These are phyloP conservation scores for Nyctalus aviator DNA, from an alignment of 2,797 vertebrate genomes.

Conservation along the genomic window DNA sequence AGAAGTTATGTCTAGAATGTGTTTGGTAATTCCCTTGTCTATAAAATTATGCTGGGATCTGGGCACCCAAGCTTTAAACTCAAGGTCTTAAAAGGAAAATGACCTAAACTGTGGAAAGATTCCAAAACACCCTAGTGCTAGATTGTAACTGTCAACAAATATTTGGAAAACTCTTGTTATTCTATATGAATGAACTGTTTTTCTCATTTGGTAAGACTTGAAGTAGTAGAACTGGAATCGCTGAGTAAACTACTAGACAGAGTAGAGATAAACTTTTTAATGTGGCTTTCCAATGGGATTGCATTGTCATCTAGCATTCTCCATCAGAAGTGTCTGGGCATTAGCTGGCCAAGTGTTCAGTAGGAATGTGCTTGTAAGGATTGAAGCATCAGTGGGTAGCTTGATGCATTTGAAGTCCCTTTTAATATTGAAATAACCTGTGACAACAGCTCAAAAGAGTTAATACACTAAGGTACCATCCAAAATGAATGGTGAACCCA, in stretches of 20 bases:
- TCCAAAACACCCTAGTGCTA: neutral
- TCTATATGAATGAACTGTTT: neutral
- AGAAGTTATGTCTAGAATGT: conserved; percentile 33
- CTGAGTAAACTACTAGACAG: neutral
- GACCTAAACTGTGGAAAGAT: conserved; percentile 2
- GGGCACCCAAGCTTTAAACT: neutral
- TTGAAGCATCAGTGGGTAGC: neutral
- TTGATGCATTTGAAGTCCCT: neutral
- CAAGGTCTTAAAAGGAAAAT: conserved; percentile 42
- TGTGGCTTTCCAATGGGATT: neutral
- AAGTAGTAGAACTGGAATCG: neutral
- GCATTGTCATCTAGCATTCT: neutral
- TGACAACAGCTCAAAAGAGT: neutral
- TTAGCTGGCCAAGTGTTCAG: neutral
- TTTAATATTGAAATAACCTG: neutral
- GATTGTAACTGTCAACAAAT: neutral
- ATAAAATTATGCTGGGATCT: neutral
- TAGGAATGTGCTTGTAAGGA: neutral
- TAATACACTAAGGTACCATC: neutral
- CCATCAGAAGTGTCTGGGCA: neutral
- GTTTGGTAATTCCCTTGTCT: neutral
- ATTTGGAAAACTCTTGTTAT: neutral
- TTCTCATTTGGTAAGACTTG: neutral
- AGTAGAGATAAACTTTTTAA: neutral
- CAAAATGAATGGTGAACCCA: neutral